These are phyloP conservation scores for Dendrolimus houi DNA, from an alignment of 2,888 invertebrate species.

Conservation along the genomic window DNA sequence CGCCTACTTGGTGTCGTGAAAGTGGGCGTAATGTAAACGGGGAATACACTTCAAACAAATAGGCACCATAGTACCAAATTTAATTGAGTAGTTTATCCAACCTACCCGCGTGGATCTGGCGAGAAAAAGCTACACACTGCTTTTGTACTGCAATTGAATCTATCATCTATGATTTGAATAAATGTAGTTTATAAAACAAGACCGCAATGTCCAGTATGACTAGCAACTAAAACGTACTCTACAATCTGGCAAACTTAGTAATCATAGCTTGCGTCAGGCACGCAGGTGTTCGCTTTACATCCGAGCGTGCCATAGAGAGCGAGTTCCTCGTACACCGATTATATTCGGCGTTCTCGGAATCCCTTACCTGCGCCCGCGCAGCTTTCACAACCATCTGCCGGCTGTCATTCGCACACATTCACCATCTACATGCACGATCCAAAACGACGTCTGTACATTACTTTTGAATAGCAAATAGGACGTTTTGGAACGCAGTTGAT, in stretches of 20 bases:
- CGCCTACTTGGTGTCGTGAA: too few relatives aligned
- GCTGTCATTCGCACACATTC: slow-evolving; percentile 38
- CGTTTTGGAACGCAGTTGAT: background rate
- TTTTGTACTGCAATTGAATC: too few relatives aligned
- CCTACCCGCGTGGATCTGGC: too few relatives aligned
- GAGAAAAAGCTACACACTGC: too few relatives aligned
- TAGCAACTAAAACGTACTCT: background rate
- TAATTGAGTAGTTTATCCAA: too few relatives aligned
- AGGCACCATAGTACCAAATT: too few relatives aligned
- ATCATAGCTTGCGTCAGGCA: slow-evolving; percentile 6
- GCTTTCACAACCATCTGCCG: slow-evolving; percentile 68
- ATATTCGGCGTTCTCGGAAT: slow-evolving; percentile 71
- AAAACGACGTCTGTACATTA: background rate
- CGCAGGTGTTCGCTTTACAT: slow-evolving; percentile 58
- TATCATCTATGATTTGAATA: too few relatives aligned
- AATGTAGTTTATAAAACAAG: background rate
- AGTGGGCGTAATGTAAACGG: too few relatives aligned
- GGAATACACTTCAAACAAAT: too few relatives aligned
- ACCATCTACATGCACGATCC: slow-evolving; percentile 2
- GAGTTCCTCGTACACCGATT: slow-evolving; percentile 65
- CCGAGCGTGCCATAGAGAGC: slow-evolving; percentile 50
- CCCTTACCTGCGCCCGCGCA: slow-evolving; percentile 61
- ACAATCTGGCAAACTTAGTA: background rate
- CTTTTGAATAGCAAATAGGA: background rate
- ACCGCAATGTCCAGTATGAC: background rate